Conservation (phyloP, 1,140 invertebrate species). For the Macrobrachium rosenbergii region DNA sequence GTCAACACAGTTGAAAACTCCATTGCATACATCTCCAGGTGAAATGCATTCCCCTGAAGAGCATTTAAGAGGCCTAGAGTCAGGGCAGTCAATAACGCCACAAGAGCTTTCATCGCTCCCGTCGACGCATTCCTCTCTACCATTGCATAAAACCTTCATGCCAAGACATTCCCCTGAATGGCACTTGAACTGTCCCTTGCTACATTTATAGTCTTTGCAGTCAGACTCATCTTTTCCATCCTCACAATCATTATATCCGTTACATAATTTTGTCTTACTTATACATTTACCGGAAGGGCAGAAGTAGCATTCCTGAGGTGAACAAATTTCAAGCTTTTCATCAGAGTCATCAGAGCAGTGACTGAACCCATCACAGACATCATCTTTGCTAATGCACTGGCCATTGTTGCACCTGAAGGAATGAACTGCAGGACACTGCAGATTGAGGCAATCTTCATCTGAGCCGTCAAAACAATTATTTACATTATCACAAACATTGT, state of each 20-base stretch:
- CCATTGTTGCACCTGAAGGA: background rate
- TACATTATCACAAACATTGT: background rate
- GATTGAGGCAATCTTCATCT: background rate
- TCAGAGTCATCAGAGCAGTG: background rate
- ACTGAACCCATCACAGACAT: background rate
- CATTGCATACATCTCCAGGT: background rate
- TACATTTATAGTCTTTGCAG: background rate
- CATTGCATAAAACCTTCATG: background rate
- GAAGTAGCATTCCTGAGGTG: background rate
- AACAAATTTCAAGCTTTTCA: background rate
- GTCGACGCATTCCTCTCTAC: background rate
- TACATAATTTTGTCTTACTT: background rate
- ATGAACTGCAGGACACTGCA: background rate
- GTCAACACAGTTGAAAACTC: slow-evolving; percentile 6
- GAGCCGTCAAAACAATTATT: background rate
- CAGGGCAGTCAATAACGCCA: background rate
- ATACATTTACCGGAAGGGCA: background rate
- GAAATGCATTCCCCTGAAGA: slow-evolving; percentile 15
- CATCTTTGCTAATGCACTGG: background rate
- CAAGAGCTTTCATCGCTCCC: background rate
- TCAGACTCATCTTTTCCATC: background rate
- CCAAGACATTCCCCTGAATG: background rate
- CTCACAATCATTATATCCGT: slow-evolving; percentile 1
- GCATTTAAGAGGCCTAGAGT: background rate
- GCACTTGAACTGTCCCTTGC: background rate